A percentile compares a stretch with the other conserved stretches of the same genome.
These are phyloP conservation scores for Paguma larvata DNA, from an alignment of 2,797 vertebrate genomes.

Conservation along the genomic window DNA sequence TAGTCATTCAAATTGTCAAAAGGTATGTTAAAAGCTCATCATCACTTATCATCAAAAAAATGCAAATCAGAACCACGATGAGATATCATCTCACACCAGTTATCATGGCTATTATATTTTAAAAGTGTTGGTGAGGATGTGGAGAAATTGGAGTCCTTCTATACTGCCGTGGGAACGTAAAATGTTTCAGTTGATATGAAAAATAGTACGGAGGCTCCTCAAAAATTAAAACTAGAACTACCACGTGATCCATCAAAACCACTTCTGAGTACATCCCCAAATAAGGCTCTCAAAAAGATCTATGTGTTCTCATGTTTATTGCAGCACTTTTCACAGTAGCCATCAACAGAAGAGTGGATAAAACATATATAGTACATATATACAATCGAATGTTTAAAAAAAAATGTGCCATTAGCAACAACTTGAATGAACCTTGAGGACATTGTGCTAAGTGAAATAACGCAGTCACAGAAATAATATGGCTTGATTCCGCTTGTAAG, in stretches of 20 bases:
- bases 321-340: background rate
- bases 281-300: no score
- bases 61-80: background rate
- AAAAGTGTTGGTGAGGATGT: background rate
- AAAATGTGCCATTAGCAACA: background rate
- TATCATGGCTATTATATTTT: background rate
- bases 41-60: background rate
- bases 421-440: background rate
- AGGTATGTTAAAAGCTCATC: background rate
- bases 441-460: background rate
- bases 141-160: background rate
- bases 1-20: background rate
- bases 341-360: background rate
- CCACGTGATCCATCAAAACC: background rate
- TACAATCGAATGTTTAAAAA: background rate
- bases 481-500: background rate
- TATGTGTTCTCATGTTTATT: background rate
- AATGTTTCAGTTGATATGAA: background rate
- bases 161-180: background rate
- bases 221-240: background rate
- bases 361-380: background rate
- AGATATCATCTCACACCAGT: background rate
- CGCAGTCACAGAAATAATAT: background rate
- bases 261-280: background rate
- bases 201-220: background rate